Base-by-base conservation (phyloP, 2,888 invertebrate genomes). In the Synergus laeviventris region DNA sequence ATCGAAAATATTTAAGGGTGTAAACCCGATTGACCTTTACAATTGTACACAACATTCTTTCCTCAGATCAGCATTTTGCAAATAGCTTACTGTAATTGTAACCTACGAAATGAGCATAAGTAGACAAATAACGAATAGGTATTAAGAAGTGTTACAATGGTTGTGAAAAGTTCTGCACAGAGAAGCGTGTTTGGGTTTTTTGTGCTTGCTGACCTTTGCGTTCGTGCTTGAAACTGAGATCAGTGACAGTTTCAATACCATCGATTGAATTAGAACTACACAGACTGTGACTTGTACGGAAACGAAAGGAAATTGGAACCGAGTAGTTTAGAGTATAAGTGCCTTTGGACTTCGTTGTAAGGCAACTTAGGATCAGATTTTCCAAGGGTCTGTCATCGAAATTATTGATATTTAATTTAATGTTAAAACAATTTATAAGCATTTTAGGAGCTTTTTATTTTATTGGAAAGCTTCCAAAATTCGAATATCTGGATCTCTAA, bases 11-110 rank as follows among this genome's bases (percentile, higher is more conserved):
- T 45, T 70, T 11, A 49, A 45, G 36, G 60, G 18, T 62, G n/a
- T 16, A 1, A 62, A 62, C 36, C 49, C 70, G 70, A 70, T 31
- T 16, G 31, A 31, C 49, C 49, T 45, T 49, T 49, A 70, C 70
- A 45, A 70, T 70, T 49, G 70, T 70, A 70, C 49, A 49, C n/a
- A 42, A 70, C 66, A 49, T 66, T 64, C 4, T 49, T 49, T 49
- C 70, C 70, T 31, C 31, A 70, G 45, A 24, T 49, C 31, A 24
- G 36, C 31, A 70, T 70, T 49, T 70, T 70, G 21, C 49, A 5
- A 70, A 36, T 31, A 49, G 36, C 49, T 70, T 70, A 70, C 70
- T 49, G 9, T 70, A 36, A 70, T 8, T 45, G 8, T 56, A 56
- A 31, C 45, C 24, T 49, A 42, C 16, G 3, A 64, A 39, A 64